Evolutionary conservation across 2,888 invertebrate species (phyloP), one percentile per base, ranked within the genome.

Genomic region (Ophioninae sp.): DNA sequence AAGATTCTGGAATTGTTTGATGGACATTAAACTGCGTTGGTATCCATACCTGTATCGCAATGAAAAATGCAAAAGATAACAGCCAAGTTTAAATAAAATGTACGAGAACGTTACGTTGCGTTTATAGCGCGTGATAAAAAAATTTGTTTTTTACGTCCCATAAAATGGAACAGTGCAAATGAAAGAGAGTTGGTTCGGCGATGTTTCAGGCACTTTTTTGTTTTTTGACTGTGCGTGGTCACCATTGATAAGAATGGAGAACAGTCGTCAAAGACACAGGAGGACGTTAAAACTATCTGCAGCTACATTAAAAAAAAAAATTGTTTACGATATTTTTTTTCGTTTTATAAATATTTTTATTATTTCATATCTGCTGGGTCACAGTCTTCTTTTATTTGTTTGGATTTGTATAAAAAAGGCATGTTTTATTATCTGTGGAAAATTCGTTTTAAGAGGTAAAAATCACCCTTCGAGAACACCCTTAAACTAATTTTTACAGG

Each of bases 91-190:
- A 44, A 74, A 71, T 23, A n/a, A 64, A 63, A 74, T 51, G 63
- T 74, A 74, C 51, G 30, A n/a, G 63, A 51, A 13, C n/a, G 41
- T 30, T 30, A 44, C 63, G 20, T 63, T 44, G 23, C 30, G 63
- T 63, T 74, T 74, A 74, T 74, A 30, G 63, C 73, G 22, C 63
- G 73, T 74, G 73, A 74, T 63, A 63, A 74, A 41, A 51, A 74
- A 64, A 64, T 51, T 64, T 30, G 63, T 74, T 39, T 44, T 44
- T 63, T 71, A 71, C 58, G 58, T 58, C 23, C 61, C 63, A 74
- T 74, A 63, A 44, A 74, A 74, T 51, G 63, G 63, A 8, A n/a
- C 22, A 51, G 63, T 44, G 30, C 23, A 74, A 73, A 74, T 22
- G 10, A 44, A 74, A 63, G 51, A 13, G 8, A 39, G 20, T n/a